Evolutionary conservation across 2,888 invertebrate species (phyloP), one percentile per base, ranked within the genome.

Genomic region (Drosophila nr. perissopoda): DNA sequence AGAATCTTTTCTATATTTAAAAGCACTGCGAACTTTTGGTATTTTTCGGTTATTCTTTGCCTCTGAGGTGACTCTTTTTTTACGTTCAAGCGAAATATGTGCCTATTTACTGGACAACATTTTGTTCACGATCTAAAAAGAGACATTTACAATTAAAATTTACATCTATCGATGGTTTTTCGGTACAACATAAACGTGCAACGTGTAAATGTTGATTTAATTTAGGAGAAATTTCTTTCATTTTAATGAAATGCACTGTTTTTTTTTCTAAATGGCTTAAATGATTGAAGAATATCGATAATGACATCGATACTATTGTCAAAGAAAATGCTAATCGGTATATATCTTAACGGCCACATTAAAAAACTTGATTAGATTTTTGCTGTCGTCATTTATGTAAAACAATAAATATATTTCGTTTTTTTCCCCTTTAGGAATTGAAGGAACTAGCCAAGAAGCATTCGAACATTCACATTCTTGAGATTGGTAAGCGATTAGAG

Each of bases 381-480:
- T 52, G 11, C n/a, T 36, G 27, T 31, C 61, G 51, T 51, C 21
- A 56, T 1, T 21, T 68, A 38, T 60, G 27, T 38, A 29, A 10
- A n/a, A 29, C 5, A 29, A 13, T 11, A 1, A 18, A 11, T 27
- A 10, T 48, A n/a, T 25, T 48, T 57, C 7, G 4, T 54, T 40
- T 48, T 18, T 53, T 84, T 95, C 0, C 10, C 25, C 25, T 95
- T 61, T 93, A 97, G 97, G 96, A 97, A 90, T 94, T 97, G 7
- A 93, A 94, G 77, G 93, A 94, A 73, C 86, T 97, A 74, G 94
- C 96, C 1, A 91, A 94, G 27, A 91, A 94, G 64, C 93, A 96
- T 82, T 93, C 94, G 76, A 96, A 96, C 84, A 91, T 97, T 58
- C 95, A 96, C 78, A 94, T 97, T 71, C 90, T 97, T 58, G 94